Conservation (phyloP, 37 sponge, comb jelly and placozoan species). For the Cliona cf. orientalis region DNA sequence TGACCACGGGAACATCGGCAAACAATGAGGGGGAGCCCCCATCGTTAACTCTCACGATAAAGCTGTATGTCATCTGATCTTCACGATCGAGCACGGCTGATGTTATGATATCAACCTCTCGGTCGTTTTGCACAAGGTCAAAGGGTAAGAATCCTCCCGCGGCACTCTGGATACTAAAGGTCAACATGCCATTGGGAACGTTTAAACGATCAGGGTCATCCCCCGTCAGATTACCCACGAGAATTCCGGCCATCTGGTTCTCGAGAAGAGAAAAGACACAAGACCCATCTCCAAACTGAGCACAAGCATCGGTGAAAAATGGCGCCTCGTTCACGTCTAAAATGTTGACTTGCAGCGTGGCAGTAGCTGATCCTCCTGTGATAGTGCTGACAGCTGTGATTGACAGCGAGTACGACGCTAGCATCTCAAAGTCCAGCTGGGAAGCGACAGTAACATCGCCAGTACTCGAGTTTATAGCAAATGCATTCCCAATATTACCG, state of each 20-base stretch:
- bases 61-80: slow-evolving; percentile 2
- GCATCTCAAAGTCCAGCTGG: slow-evolving; percentile 33
- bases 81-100: slow-evolving; percentile 23
- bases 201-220: slow-evolving; percentile 49
- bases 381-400: slow-evolving; percentile 4
- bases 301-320: slow-evolving; percentile 58
- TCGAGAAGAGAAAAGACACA: slow-evolving; percentile 56
- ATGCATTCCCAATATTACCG: slow-evolving; percentile 63
- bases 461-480: slow-evolving; percentile 53
- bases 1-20: slow-evolving; percentile 1
- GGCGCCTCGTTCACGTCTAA: slow-evolving; percentile 74
- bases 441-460: slow-evolving; percentile 50
- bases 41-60: slow-evolving; percentile 42
- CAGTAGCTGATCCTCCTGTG: slow-evolving; percentile 17
- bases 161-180: slow-evolving; percentile 24
- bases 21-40: slow-evolving; percentile 32
- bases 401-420: slow-evolving; percentile 22
- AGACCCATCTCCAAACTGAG: background rate
- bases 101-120: background rate
- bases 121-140: slow-evolving; percentile 8
- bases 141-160: slow-evolving; percentile 6
- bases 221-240: slow-evolving; percentile 25
- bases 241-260: background rate
- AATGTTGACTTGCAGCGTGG: slow-evolving; percentile 40
- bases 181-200: slow-evolving; percentile 40